Evolutionary conservation across 35 echinoderm and acorn worm genomes (phyloP).

Genomic region (Lytechinus pictus): DNA sequence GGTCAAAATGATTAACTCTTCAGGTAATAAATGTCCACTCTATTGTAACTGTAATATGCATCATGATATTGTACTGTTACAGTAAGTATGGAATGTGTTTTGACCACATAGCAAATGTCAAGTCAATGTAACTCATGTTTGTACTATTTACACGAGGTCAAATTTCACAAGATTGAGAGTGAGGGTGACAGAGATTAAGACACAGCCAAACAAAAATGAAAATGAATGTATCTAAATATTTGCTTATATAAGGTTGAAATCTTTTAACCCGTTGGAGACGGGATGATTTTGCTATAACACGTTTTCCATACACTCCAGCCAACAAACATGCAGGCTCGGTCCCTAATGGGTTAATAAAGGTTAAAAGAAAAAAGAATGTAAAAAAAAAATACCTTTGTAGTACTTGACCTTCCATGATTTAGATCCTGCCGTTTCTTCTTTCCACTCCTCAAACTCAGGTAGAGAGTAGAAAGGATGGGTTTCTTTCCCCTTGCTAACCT

Average conservation of each 20-base stretch:
- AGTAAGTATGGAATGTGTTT: not conserved
- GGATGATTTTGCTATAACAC: too few species aligned
- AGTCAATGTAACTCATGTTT: not conserved
- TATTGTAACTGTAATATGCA: too few species aligned
- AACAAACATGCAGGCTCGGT: too few species aligned
- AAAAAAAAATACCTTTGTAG: constrained; percentile 81
- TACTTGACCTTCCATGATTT: constrained; percentile 84
- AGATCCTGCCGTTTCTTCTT: constrained; percentile 60
- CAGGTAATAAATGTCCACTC: too few species aligned
- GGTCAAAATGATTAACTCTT: not conserved
- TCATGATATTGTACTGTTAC: not conserved
- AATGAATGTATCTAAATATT: too few species aligned
- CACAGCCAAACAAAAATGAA: not conserved
- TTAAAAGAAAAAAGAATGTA: not conserved
- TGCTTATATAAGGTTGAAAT: too few species aligned
- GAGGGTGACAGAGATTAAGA: not conserved
- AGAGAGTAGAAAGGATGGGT: constrained; percentile 76
- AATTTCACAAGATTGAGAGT: not conserved
- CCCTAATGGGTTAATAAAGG: too few species aligned
- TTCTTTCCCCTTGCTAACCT: constrained; percentile 75
- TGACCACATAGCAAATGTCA: not conserved
- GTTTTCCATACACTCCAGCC: too few species aligned
- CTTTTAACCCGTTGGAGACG: too few species aligned
- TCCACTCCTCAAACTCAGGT: constrained; percentile 93
- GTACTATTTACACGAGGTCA: not conserved